Evolutionary conservation across 2,888 invertebrate genomes (phyloP), one percentile per base, ranked within the genome.

Genomic region (Meta bourneti): DNA sequence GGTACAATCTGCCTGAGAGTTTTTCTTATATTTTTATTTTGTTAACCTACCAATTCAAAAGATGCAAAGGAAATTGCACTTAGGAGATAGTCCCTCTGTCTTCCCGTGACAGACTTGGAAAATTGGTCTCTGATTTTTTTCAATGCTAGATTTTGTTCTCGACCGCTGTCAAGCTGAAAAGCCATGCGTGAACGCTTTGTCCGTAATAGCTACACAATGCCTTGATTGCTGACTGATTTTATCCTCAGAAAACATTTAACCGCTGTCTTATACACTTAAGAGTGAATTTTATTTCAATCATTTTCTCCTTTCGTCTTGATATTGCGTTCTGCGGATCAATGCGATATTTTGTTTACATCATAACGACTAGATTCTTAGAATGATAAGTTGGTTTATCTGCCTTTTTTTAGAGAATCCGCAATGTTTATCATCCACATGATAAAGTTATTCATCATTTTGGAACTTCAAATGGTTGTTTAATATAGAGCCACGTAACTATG

Each of bases 131-230:
- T 61, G 81, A 70, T 69, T 51, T 82, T 61, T 13, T 82, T 75
- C 49, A 49, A 52, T 72, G 61, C 61, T 16, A 52, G 20, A 75
- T 88, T 89, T 82, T 82, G 74, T 80, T 81, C 80, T 71, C 81
- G 61, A 48, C 74, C 4, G 75, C 86, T 61, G 82, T 91, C 91
- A 83, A 69, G 48, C n/a, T 54, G 87, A 70, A 61, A 71, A 34
- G 74, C 78, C 91, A 91, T 74, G 87, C 91, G 91, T 87, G 87
- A 91, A 87, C 87, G 82, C 82, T 87, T 91, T 86, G 88, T 77
- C 75, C 77, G 61, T 88, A 81, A 80, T 85, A 79, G 49, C 72
- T 72, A 61, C 51, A 77, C 74, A 81, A 86, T 86, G 77, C 81
- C 13, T 75, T 86, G 86, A 86, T 91, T 82, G 71, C 80, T 69